These are phyloP conservation scores for Agrochola litura DNA, from an alignment of 2,888 invertebrate species.

Conservation along the genomic window DNA sequence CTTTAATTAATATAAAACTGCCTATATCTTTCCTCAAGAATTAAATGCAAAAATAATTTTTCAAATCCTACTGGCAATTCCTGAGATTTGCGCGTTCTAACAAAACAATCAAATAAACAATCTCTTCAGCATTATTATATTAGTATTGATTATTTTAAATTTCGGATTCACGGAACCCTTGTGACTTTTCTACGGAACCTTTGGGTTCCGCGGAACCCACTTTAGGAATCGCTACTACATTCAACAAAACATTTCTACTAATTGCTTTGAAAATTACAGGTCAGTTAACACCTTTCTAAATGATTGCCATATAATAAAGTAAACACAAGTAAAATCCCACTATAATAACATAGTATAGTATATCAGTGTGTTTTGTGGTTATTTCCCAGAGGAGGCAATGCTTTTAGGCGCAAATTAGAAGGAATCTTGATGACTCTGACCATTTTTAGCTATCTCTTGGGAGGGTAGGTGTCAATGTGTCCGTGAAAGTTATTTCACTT, in stretches of 20 bases:
- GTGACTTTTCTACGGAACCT: no score
- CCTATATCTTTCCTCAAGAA: no score
- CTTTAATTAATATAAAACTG: no score
- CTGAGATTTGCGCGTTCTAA: no score
- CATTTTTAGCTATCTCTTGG: conserved; percentile 50
- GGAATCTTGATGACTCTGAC: conserved; percentile 55
- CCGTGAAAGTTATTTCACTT: conserved; percentile 12
- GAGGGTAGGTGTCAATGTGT: conserved; percentile 38
- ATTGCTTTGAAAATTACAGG: conserved; percentile 23
- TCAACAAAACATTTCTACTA: conserved; percentile 6
- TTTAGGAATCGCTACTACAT: background rate
- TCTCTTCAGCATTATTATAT: no score
- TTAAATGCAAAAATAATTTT: no score
- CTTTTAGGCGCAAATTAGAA: conserved; percentile 65
- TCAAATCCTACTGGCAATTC: no score
- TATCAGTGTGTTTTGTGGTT: conserved; percentile 53
- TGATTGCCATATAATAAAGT: conserved; percentile 47
- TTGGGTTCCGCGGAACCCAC: no score
- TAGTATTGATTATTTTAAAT: no score
- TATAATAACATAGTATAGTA: conserved; percentile 21
- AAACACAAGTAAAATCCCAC: conserved; percentile 28
- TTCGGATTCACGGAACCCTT: no score
- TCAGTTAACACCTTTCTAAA: conserved; percentile 52
- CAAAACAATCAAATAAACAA: no score
- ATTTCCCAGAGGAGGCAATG: conserved; percentile 63